Base-by-base conservation (phyloP, 2,797 vertebrate species). In the Streptopelia turtur region DNA sequence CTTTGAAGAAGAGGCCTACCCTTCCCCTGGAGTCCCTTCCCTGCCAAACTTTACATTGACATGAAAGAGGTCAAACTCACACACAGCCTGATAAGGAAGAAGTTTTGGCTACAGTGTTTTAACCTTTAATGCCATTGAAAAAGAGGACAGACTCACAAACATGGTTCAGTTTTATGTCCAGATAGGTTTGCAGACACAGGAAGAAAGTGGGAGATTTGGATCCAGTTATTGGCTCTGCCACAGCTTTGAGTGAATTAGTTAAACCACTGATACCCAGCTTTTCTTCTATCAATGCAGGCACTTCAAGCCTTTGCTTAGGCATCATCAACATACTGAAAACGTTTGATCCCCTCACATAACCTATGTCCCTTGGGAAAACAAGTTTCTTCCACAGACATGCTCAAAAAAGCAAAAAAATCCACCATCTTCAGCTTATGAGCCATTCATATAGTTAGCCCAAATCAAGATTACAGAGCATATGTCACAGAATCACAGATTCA, bases 1-100 rank as follows among this genome's bases (percentile, higher is more conserved):
- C 83, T 94, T 89, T 93, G 86, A 92, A 89, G 72, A 83, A 53
- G 56, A 89, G 33, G 59, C 15, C 8, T 94, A 47, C 31, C 13
- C 18, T 57, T 92, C 17, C 41, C 18, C 41, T 43, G 17, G 11
- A 57, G 16, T 47, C 7, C 31, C 23, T 57, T 71, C 41, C 27
- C 57, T 85, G 82, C 57, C 86, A 94, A 77, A 33, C 11, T 89
- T 82, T 89, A 35, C 66, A 39, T 77, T 81, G 83, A 85, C 45
- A 20, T 93, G 50, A n/a, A 69, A 77, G 80, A 81, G 39, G 16
- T 35, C 53, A 43, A 84, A 77, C 43, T 33, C 60, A 72, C 20
- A 20, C 52, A 56, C 39, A 76, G 47, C n/a, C 28, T 59, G 47
- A 49, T 11, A 39, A 63, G 31, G 74, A 75, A 83, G 22, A 8